Percentiles rank a stretch among this genome's conserved stretches.
These are phyloP conservation scores for Chironomus striatipennis DNA, from an alignment of 1,140 invertebrate species.

Conservation along the genomic window DNA sequence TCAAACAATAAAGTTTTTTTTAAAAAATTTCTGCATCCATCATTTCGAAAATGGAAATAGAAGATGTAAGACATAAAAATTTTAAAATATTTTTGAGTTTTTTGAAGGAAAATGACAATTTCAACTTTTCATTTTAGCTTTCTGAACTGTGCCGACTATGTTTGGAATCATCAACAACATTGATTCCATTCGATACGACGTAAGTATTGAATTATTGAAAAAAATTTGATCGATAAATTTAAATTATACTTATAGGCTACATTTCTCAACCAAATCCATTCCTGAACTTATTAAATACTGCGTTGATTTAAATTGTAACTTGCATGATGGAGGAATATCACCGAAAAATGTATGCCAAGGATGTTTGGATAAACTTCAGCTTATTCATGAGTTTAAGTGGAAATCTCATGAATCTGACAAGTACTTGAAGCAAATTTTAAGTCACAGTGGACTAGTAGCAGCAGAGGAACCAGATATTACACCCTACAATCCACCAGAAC, in stretches of 20 bases:
- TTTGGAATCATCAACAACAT: neutral
- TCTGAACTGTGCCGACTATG: neutral
- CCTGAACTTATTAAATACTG: conserved; percentile 1
- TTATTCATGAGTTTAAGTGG: neutral
- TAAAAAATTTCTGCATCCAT: too few relatives aligned
- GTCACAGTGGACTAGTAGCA: neutral
- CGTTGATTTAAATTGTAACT: neutral
- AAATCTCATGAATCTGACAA: neutral
- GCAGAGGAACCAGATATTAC: neutral
- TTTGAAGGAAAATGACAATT: neutral
- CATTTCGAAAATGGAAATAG: too few relatives aligned
- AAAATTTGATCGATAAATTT: neutral
- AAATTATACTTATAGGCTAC: neutral
- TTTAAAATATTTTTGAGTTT: too few relatives aligned
- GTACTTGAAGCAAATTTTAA: neutral
- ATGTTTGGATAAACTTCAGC: conserved; percentile 9
- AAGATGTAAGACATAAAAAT: too few relatives aligned
- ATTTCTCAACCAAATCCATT: neutral
- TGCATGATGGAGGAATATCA: neutral
- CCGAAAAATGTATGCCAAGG: neutral
- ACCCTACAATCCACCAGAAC: neutral
- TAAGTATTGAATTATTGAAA: neutral
- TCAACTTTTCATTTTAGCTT: neutral
- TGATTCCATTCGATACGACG: neutral
- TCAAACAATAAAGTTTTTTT: too few relatives aligned